A percentile compares a stretch with the other conserved stretches of the same genome.
Evolutionary conservation across 2,113 vertebrate genomes (phyloP).

Genomic region (Pipra filicauda): DNA sequence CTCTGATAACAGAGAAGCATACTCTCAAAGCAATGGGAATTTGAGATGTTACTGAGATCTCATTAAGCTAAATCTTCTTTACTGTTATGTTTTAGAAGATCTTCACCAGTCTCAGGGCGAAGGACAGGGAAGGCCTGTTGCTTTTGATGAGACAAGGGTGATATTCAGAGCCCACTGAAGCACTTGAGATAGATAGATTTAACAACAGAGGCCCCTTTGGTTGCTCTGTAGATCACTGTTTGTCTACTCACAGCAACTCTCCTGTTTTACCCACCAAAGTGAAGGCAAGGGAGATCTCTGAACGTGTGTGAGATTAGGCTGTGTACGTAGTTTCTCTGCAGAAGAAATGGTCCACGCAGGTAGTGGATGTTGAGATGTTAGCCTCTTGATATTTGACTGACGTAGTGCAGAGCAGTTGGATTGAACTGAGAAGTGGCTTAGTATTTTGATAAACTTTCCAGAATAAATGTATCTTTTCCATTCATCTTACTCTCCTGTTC

Average conservation of each 20-base stretch:
- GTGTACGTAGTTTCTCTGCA: background rate
- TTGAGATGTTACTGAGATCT: background rate
- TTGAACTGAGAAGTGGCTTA: background rate
- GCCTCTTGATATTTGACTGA: background rate
- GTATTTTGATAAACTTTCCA: background rate
- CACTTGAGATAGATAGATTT: background rate
- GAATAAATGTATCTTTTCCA: background rate
- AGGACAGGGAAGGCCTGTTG: background rate
- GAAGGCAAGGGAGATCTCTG: background rate
- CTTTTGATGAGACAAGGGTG: constrained; percentile 15
- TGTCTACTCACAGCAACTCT: background rate
- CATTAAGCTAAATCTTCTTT: constrained; percentile 12
- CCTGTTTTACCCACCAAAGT: background rate
- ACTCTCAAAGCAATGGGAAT: background rate
- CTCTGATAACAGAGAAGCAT: background rate
- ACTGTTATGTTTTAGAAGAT: background rate
- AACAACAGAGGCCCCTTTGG: background rate
- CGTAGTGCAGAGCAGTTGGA: background rate
- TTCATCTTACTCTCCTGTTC: background rate
- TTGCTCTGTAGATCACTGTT: background rate
- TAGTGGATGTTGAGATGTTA: background rate
- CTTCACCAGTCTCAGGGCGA: background rate
- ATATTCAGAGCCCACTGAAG: background rate
- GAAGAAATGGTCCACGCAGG: background rate
- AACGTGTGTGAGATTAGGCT: background rate